Conservation (phyloP, 2,113 vertebrate species). For the Chloropsis hardwickii region DNA sequence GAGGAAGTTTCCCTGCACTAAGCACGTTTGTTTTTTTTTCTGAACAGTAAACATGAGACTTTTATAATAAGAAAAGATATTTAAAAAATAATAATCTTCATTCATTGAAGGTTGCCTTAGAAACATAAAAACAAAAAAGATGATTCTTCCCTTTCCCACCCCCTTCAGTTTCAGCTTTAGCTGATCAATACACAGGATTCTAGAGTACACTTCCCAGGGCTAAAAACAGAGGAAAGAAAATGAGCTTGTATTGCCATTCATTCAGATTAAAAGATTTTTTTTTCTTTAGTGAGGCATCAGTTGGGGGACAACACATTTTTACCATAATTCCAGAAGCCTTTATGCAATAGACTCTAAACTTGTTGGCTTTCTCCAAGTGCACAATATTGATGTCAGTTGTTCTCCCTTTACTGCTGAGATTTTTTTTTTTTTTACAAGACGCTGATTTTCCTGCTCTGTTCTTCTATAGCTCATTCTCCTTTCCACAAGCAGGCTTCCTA, state of each 20-base stretch:
- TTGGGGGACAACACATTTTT: neutral
- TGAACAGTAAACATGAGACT: neutral
- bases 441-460: neutral
- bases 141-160: neutral
- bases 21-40: neutral
- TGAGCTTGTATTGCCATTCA: neutral
- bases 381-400: neutral
- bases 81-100: neutral
- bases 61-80: neutral
- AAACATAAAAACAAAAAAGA: neutral
- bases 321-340: neutral
- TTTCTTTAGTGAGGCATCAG: neutral
- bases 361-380: neutral
- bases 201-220: neutral
- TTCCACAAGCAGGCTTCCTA: neutral
- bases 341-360: neutral
- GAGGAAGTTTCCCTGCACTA: neutral
- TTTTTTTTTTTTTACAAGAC: neutral
- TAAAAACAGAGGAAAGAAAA: neutral
- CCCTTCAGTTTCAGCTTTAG: neutral
- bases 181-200: fast-evolving
- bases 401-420: neutral
- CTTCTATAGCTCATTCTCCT: neutral
- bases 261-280: neutral
- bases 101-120: neutral